phyloP scores from a whole-genome alignment of 2,888 invertebrate genomes.

The Drosophila seclusa region DNA sequence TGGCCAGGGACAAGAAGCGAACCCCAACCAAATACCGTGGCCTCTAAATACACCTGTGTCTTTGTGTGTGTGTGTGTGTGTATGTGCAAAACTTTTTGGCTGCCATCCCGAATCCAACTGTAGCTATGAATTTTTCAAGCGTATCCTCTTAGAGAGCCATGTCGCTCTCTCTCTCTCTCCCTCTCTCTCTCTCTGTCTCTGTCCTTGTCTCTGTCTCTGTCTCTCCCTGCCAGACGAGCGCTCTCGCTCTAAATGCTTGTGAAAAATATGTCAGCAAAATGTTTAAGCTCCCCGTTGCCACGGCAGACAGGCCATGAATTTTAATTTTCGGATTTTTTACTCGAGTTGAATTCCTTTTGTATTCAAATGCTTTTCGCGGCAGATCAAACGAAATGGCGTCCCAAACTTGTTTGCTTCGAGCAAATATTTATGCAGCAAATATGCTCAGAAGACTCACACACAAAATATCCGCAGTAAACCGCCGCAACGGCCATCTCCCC shows the following conservation, averaged over 20 bases:
- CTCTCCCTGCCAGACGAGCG: background rate
- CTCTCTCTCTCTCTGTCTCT: background rate
- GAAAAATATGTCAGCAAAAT: slow-evolving; percentile 57
- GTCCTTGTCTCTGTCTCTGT: background rate
- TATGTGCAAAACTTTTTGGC: slow-evolving; percentile 51
- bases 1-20: slow-evolving; percentile 15
- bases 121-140: slow-evolving; percentile 70
- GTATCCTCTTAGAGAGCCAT: slow-evolving; percentile 36
- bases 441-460: slow-evolving; percentile 6
- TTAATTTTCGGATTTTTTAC: slow-evolving; percentile 62
- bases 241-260: slow-evolving; percentile 12
- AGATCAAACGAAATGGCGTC: slow-evolving; percentile 60
- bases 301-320: slow-evolving; percentile 60
- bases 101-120: slow-evolving; percentile 39
- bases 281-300: slow-evolving; percentile 36
- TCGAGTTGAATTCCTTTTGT: slow-evolving; percentile 29
- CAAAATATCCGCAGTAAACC: background rate
- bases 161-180: background rate
- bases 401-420: slow-evolving; percentile 46
- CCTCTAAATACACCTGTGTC: slow-evolving; percentile 23
- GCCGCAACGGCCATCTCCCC: too few relatives aligned
- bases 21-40: background rate
- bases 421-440: slow-evolving; percentile 51
- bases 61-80: background rate
- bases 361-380: slow-evolving; percentile 52